A percentile compares a stretch with the other conserved stretches of the same genome.
phyloP scores from a whole-genome alignment of 2,113 vertebrate species.

The Bos javanicus region DNA sequence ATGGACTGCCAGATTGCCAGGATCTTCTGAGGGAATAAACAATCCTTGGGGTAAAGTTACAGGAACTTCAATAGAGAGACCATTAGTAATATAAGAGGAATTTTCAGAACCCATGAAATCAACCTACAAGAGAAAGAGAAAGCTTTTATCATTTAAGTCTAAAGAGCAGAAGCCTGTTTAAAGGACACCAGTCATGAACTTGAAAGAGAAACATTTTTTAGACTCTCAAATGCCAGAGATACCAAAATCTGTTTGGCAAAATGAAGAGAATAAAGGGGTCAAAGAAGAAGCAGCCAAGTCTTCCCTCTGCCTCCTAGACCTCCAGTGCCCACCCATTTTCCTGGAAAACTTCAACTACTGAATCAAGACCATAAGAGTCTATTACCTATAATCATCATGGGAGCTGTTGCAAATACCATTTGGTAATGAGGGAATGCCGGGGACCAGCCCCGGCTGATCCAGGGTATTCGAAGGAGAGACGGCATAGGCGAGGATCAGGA shows the following conservation, averaged over 20 bases:
- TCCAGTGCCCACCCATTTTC: background rate
- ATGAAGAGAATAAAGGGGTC: background rate
- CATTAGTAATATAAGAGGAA: background rate
- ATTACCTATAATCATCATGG: background rate
- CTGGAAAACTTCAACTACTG: background rate
- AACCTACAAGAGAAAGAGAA: background rate
- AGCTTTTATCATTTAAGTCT: background rate
- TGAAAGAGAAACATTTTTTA: background rate
- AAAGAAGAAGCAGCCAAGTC: background rate
- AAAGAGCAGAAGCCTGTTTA: background rate
- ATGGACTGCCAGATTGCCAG: background rate
- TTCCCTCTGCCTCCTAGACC: background rate
- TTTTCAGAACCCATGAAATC: background rate
- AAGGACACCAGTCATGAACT: background rate
- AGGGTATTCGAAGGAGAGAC: too few relatives aligned
- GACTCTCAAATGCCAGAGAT: background rate
- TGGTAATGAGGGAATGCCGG: background rate
- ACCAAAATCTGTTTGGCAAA: background rate
- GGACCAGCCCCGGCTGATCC: too few relatives aligned
- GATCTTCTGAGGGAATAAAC: background rate
- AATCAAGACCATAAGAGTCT: background rate
- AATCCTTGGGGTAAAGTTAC: background rate
- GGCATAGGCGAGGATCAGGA: too few relatives aligned
- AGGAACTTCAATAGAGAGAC: background rate
- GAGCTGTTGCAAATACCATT: background rate